Evolutionary conservation across 1,140 invertebrate species (phyloP), one percentile per base, ranked within the genome.

Genomic region (Heterodera schachtii): DNA sequence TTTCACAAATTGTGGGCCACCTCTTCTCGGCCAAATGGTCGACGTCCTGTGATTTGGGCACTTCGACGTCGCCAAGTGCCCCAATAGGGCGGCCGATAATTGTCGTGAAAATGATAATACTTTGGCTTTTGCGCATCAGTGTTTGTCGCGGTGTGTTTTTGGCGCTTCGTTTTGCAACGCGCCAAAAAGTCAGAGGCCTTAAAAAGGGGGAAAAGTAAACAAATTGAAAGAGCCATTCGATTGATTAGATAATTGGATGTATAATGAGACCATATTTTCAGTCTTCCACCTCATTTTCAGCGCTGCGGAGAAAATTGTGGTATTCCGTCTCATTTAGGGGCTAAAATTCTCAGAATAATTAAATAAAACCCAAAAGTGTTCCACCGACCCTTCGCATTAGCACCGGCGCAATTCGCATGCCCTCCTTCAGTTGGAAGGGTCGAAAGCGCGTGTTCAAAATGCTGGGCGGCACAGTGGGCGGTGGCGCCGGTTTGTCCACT

Each of bases 41-140:
- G 93, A 73, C 94, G 92, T 1, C 94, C 92, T 47, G 90, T 93
- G 43, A 98, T 91, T 44, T 80, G 83, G 16, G 87, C 82, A 83
- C 94, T 94, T 82, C 92, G 93, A 88, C 97, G 97, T 44, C 94
- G 92, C 95, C 96, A 98, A 1, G 96, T 98, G 44, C 97, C 97
- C 92, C 94, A 97, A 91, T 97, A 99, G 0, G 97, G 93, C 19
- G 97, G 97, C 74, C 97, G 91, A 77, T 93, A 93, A 91, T 98
- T 98, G 88, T 97, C 95, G 86, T 93, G 92, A 90, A 99, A 99
- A 85, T 94, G 93, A 3, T 98, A 90, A 19, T 96, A 91, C 91
- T 98, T 98, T 1, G 93, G 93, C 41, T 93, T 93, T 6, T 90
- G 66, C 47, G 47, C 52, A 44, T 19, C 31, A 31, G 16, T 80